phyloP scores from a whole-genome alignment of 2,797 vertebrate genomes.

The Mionectes olivaceus region DNA sequence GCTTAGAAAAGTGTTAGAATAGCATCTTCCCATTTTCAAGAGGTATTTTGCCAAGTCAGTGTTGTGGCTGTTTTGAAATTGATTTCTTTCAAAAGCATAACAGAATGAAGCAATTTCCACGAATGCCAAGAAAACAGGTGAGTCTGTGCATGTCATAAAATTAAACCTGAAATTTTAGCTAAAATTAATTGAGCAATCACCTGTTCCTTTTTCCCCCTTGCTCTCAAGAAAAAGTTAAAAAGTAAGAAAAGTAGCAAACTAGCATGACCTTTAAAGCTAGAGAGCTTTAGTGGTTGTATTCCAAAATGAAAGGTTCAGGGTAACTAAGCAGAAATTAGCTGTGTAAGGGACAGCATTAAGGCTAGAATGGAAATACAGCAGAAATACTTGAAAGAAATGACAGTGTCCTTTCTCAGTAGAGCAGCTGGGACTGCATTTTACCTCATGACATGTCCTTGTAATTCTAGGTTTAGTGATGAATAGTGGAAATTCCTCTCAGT shows the following conservation, averaged over 20 bases:
- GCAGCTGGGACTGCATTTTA: not conserved
- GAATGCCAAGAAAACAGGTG: not conserved
- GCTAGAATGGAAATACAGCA: not conserved
- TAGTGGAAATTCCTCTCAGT: not conserved
- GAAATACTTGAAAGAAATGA: not conserved
- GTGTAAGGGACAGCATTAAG: not conserved
- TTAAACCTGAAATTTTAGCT: not conserved
- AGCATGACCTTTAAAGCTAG: not conserved
- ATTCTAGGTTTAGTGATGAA: not conserved
- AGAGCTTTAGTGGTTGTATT: not conserved
- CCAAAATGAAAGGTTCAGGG: not conserved
- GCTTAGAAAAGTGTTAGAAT: not conserved
- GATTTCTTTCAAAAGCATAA: not conserved
- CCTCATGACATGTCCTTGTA: not conserved
- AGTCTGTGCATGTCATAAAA: not conserved
- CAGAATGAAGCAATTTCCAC: not conserved
- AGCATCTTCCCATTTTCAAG: not conserved
- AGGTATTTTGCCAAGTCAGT: not conserved
- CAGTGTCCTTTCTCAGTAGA: not conserved
- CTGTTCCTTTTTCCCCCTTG: not conserved
- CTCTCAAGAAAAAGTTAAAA: not conserved
- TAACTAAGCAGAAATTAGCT: not conserved
- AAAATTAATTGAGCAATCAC: not conserved
- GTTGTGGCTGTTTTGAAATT: not conserved
- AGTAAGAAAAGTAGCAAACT: not conserved